Evolutionary conservation across 2,113 vertebrate species (phyloP).

Genomic region (Chionomys nivalis): DNA sequence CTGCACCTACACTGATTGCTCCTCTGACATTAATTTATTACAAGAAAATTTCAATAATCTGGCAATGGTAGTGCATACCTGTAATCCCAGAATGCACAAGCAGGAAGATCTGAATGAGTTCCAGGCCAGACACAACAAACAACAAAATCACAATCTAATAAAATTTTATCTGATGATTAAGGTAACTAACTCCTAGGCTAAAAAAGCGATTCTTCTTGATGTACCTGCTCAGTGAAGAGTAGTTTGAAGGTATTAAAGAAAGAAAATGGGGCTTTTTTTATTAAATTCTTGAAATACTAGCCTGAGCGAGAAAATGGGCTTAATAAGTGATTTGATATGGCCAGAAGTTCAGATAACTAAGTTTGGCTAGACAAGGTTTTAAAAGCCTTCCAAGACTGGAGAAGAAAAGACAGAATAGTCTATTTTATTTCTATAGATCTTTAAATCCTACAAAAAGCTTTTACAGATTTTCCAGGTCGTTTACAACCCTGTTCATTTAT

Average conservation of each 20-base stretch:
- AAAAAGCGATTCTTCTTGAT: background rate
- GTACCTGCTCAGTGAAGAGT: background rate
- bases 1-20: background rate
- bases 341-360: background rate
- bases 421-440: background rate
- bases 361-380: background rate
- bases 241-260: background rate
- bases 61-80: background rate
- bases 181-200: background rate
- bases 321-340: background rate
- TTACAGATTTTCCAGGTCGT: background rate
- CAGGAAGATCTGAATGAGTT: background rate
- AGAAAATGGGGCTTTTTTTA: background rate
- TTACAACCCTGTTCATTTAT: background rate
- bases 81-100: background rate
- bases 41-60: conserved; percentile 4
- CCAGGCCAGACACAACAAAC: background rate
- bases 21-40: conserved; percentile 41
- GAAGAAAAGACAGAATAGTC: background rate
- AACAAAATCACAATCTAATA: conserved; percentile 24
- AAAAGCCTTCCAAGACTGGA: background rate
- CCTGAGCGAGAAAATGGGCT: background rate
- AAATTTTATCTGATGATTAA: background rate
- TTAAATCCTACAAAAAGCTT: background rate
- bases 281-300: conserved; percentile 20